A percentile compares a stretch with the other conserved stretches of the same genome.
phyloP scores from a whole-genome alignment of 2,888 invertebrate species.

The Imbricaverruca yamaguchii region DNA sequence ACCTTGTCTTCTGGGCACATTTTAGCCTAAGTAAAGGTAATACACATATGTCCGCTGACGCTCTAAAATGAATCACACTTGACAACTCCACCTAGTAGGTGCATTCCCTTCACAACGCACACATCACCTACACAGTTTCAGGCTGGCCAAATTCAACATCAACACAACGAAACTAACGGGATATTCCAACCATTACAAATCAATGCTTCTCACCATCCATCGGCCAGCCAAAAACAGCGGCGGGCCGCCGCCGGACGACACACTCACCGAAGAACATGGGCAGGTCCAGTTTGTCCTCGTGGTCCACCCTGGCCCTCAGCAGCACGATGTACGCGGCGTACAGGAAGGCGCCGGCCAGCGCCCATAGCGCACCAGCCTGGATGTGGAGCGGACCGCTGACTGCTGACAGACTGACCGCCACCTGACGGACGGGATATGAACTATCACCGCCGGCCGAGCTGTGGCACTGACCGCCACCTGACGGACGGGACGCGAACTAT shows the following conservation, averaged over 20 bases:
- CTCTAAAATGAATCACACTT: too few relatives aligned
- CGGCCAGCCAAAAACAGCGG: background rate
- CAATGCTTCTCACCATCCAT: too few relatives aligned
- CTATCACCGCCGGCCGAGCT: too few relatives aligned
- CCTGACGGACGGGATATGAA: constrained; percentile 45
- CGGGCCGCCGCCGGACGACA: background rate
- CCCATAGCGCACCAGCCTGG: constrained; percentile 69
- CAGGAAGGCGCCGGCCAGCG: constrained; percentile 76
- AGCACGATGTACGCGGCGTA: constrained; percentile 87
- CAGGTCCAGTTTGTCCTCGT: constrained; percentile 88
- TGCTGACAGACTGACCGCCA: constrained; percentile 57
- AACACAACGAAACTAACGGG: background rate
- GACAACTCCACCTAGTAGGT: too few relatives aligned
- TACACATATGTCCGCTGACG: too few relatives aligned
- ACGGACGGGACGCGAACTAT: too few relatives aligned
- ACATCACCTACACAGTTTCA: background rate
- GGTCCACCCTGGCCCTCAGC: constrained; percentile 74
- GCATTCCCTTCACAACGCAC: too few relatives aligned
- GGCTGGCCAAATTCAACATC: background rate
- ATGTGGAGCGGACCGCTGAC: constrained; percentile 39
- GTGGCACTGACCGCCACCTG: too few relatives aligned
- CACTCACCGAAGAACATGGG: constrained; percentile 85
- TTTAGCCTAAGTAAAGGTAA: too few relatives aligned
- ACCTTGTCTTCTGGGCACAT: too few relatives aligned
- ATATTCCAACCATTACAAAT: too few relatives aligned